Conservation (phyloP, 2,888 invertebrate genomes). For the Pristionchus japonicus region DNA sequence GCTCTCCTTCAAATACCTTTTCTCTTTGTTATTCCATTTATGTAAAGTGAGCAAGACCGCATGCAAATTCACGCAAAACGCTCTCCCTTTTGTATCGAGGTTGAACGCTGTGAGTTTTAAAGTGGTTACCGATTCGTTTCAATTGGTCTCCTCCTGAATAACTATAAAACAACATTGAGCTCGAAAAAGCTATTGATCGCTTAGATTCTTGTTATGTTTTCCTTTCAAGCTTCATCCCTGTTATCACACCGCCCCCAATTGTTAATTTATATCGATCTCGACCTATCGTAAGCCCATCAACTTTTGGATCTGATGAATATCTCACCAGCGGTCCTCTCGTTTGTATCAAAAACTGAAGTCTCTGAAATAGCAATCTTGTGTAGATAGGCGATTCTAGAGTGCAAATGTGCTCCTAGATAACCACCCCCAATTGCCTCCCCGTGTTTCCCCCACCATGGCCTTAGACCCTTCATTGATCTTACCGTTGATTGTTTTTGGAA, state of each 20-base stretch:
- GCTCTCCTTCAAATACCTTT: too few species aligned
- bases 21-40: too few species aligned
- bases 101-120: too few species aligned
- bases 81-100: too few species aligned
- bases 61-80: too few species aligned
- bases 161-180: too few species aligned
- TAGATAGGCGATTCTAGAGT: conserved; percentile 6
- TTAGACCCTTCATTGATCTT: conserved; percentile 9
- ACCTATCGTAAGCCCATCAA: conserved; percentile 12
- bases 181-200: conserved; percentile 34
- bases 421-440: not conserved
- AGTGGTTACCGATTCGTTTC: too few species aligned
- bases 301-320: conserved; percentile 30
- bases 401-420: not conserved
- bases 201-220: conserved; percentile 41
- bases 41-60: too few species aligned
- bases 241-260: conserved; percentile 14
- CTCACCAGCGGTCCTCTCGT: not conserved
- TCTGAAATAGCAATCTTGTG: conserved; percentile 8
- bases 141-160: too few species aligned
- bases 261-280: conserved; percentile 12
- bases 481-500: not conserved
- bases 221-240: conserved; percentile 4
- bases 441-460: conserved; percentile 31
- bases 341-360: not conserved